Evolutionary conservation across 2,113 vertebrate genomes (phyloP), one percentile per base, ranked within the genome.

Genomic region (Synchiropus splendidus): DNA sequence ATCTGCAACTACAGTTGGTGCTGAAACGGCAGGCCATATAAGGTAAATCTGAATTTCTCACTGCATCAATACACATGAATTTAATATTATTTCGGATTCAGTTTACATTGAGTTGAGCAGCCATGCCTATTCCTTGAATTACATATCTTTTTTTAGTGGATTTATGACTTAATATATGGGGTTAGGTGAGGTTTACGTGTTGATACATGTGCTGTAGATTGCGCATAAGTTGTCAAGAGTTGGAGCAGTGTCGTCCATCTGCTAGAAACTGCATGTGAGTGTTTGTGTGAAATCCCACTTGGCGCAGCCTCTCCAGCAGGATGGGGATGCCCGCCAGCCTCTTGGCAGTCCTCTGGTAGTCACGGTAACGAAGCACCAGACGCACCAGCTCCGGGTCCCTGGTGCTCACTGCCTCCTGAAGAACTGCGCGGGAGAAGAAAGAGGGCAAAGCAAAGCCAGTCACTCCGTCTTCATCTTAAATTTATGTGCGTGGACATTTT

Each of bases 351-450:
- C 94, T 84, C 79, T 97, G 94, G 85, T 94, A 94, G 85, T 98
- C 94, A 0, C 94, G 89, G 80, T 95, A 92, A 72, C 89, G 82
- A 48, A 98, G 85, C 47, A 93, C 89, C 47, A 97, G 81, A 58
- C 92, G 90, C 53, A 97, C 91, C 64, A 98, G 58, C 69, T 96
- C 91, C 27, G 91, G 86, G 71, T 97, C 90, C 2, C 90, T 84
- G 48, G 92, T 91, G 48, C 93, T 96, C 73, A 98, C 92, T 0
- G 93, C 94, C 69, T 98, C 94, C 82, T 98, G 94, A 27, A 97
- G 86, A 41, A 97, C 94, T 97, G 82, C 45, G 18, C 17, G 31
- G 36, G 18, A 45, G 39, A 60, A 15, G 21, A 43, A 36, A 14
- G 9, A 27, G 39, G 40, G 45, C 21, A 36, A 60, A 59, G 52